Base-by-base conservation (phyloP, 2,888 invertebrate species). In the Schizaphis graminum region DNA sequence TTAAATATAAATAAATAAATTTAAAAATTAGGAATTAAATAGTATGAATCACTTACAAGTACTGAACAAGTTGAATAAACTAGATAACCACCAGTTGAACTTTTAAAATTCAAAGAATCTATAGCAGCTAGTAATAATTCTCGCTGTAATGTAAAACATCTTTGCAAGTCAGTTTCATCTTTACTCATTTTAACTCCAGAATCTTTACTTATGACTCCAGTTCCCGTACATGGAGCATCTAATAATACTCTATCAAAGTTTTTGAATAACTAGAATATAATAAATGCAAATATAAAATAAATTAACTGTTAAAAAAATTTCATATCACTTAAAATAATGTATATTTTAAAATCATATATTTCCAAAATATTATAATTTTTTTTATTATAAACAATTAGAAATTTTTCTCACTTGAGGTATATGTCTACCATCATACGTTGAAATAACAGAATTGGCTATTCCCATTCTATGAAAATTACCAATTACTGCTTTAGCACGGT, bases 1-100 rank as follows among this genome's bases (percentile, higher is more conserved):
- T 91, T 35, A n/a, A 35, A 21, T 44, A 28, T 11, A 77, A 10
- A 87, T 49, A 26, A 77, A 91, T 41, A 41, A 28, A 28, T n/a
- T 88, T 35, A 8, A 88, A 86, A 86, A 44, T 47, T 4, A 86
- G 7, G 28, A 47, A 86, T 28, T 13, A 47, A 86, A 47, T 47
- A 47, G 21, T 0, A 35, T 21, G 28, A 86, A 28, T n/a, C 11
- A 95, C 96, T 95, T 95, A 97, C 97, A 95, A 99, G 96, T 95
- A 99, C 97, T 1, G 99, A 99, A 96, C 99, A 99, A 0, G 99
- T 99, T 0, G 99, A 99, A 96, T 99, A 99, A 0, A 99, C 99
- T 95, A 99, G 97, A 95, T 98, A 98, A 26, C 99, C 99, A 61
- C 99, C 99, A 35, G 98, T 97, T 94, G 97, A 96, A 0, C 99